phyloP scores from a whole-genome alignment of 2,113 vertebrate species.

The Gasterosteus aculeatus region DNA sequence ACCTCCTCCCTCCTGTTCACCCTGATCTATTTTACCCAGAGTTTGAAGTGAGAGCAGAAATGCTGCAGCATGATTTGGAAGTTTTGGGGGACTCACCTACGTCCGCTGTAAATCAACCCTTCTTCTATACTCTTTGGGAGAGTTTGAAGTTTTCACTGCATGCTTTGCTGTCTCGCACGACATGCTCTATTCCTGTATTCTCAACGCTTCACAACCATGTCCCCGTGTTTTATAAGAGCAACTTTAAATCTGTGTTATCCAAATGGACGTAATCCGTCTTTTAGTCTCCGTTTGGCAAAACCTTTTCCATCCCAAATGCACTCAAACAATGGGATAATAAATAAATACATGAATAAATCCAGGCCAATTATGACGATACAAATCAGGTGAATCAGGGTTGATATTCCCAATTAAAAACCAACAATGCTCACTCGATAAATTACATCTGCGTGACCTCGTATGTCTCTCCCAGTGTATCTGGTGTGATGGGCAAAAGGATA shows the following conservation, averaged over 20 bases:
- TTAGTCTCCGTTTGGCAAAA: not conserved
- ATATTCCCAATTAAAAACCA: not conserved
- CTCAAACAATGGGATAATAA: not conserved
- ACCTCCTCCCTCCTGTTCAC: constrained; percentile 32
- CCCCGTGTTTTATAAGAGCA: not conserved
- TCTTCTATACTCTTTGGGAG: not conserved
- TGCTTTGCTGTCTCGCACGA: not conserved
- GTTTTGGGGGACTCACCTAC: not conserved
- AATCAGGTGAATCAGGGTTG: not conserved
- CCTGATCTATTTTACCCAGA: constrained; percentile 35
- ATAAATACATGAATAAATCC: not conserved
- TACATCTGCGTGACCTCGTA: not conserved
- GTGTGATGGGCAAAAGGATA: not conserved
- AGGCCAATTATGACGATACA: not conserved
- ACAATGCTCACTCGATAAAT: not conserved
- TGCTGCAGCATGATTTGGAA: constrained; percentile 1
- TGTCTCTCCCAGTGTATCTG: not conserved
- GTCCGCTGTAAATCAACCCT: not conserved
- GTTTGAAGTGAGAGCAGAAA: constrained; percentile 5
- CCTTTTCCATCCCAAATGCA: not conserved
- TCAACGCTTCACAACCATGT: not conserved
- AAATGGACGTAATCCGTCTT: not conserved
- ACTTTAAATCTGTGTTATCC: not conserved
- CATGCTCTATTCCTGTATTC: not conserved
- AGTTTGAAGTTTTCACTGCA: not conserved